phyloP scores from a whole-genome alignment of 2,888 invertebrate genomes.

The Cryptocephalus moraei region DNA sequence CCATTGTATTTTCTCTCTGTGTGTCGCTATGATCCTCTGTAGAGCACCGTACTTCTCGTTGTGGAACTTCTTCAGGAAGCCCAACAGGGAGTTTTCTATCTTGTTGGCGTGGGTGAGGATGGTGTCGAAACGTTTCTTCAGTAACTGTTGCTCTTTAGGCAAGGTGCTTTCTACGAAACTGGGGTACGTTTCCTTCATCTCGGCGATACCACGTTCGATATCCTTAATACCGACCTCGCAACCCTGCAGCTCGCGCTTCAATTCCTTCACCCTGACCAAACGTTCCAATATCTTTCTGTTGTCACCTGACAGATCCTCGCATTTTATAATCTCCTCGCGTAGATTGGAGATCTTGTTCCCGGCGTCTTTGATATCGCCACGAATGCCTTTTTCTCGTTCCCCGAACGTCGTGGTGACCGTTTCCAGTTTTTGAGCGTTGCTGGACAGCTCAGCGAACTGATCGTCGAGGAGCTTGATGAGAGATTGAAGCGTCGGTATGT shows the following conservation, averaged over 20 bases:
- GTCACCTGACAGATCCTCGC: slow-evolving; percentile 82
- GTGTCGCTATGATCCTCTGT: slow-evolving; percentile 67
- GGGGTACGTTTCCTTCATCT: slow-evolving; percentile 65
- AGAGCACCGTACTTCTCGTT: slow-evolving; percentile 74
- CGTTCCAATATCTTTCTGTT: slow-evolving; percentile 74
- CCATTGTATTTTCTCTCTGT: slow-evolving; percentile 85
- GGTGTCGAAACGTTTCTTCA: slow-evolving; percentile 76
- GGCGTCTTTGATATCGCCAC: slow-evolving; percentile 59
- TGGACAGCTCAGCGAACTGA: slow-evolving; percentile 65
- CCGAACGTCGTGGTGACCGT: slow-evolving; percentile 61
- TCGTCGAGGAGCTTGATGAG: slow-evolving; percentile 58
- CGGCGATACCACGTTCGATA: slow-evolving; percentile 57
- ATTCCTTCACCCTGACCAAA: slow-evolving; percentile 60
- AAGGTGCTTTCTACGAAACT: slow-evolving; percentile 66
- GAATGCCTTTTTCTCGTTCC: slow-evolving; percentile 62
- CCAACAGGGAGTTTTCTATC: slow-evolving; percentile 65
- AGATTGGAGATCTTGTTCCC: slow-evolving; percentile 62
- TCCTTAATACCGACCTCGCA: slow-evolving; percentile 58
- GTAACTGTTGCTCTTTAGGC: slow-evolving; percentile 69
- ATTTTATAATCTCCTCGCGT: slow-evolving; percentile 76
- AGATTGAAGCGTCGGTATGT: slow-evolving; percentile 57
- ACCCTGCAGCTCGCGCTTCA: slow-evolving; percentile 60
- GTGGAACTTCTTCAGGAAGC: slow-evolving; percentile 79
- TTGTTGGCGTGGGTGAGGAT: slow-evolving; percentile 71
- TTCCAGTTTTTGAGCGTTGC: slow-evolving; percentile 65